Evolutionary conservation across 35 echinoderm and acorn worm species (phyloP), one percentile per base, ranked within the genome.

Genomic region (Lytechinus variegatus): DNA sequence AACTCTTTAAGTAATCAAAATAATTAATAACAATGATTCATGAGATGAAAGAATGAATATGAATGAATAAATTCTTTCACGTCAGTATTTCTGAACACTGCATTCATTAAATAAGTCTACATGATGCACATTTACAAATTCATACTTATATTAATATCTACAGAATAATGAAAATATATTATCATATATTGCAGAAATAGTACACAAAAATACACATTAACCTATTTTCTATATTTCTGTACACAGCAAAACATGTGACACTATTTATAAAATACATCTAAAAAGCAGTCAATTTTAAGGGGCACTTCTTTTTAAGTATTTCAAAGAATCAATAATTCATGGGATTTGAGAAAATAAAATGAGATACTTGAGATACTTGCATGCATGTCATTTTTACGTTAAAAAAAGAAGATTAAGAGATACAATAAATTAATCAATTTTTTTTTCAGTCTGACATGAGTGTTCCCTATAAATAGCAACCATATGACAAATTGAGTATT

Each of bases 101-200:
- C 66, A 79, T 79, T 24, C 66, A 19, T 79, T 24, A 79, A 16
- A 24, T 79, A 79, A 79, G 19, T 79, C 66, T 79, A 79, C 66
- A 79, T 79, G n/a, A 79, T 79, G 66, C 66, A 79, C 66, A 79
- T 79, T 79, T 79, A 79, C 66, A 79, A 79, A 79, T 79, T 79
- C 16, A n/a, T 79, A 79, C 61, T 79, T 79, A 79, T 4, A 79
- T 8, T 6, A 24, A 7, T 79, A 79, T 79, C 66, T 79, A 79
- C 66, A 79, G 21, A 79, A 79, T 24, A 24, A 79, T 79, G 66
- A 79, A 79, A 79, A 79, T 79, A 79, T 24, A 79, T 79, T 79
- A 79, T 79, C n/a, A 19, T 79, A 79, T 79, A 79, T 79, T 79
- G 66, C 66, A 79, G 66, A 79, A 79, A 79, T 79, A 79, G 19